These are phyloP conservation scores for Carpatolechia fugitivella DNA, from an alignment of 2,888 invertebrate species.

Conservation along the genomic window DNA sequence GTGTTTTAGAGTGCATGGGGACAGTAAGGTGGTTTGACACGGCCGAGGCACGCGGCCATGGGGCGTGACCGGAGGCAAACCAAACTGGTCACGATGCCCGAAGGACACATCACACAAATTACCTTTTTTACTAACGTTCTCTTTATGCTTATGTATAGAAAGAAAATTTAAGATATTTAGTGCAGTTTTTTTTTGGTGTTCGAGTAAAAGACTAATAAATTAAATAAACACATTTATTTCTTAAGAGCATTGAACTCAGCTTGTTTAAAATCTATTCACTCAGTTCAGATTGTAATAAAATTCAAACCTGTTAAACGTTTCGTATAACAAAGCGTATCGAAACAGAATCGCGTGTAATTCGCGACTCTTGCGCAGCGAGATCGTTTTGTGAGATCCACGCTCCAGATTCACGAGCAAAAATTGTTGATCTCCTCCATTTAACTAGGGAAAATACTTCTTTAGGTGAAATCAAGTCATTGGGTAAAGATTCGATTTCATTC, in stretches of 20 bases:
- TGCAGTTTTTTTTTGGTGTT: too few species aligned
- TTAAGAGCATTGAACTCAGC: too few species aligned
- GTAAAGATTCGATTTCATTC: too few species aligned
- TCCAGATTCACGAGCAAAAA: not conserved
- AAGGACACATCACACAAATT: not conserved
- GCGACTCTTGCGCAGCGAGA: not conserved
- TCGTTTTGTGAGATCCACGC: not conserved
- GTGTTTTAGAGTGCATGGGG: slow-evolving; percentile 6
- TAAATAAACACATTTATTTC: too few species aligned
- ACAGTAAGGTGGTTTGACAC: slow-evolving; percentile 43
- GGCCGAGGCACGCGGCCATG: slow-evolving; percentile 49
- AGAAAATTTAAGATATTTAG: too few species aligned
- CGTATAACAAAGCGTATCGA: not conserved
- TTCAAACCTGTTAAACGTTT: not conserved
- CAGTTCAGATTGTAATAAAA: too few species aligned
- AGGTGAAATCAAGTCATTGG: too few species aligned
- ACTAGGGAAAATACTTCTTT: too few species aligned
- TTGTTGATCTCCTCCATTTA: not conserved
- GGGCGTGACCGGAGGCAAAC: slow-evolving; percentile 60
- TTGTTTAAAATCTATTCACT: too few species aligned
- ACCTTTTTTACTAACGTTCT: not conserved
- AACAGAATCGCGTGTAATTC: not conserved
- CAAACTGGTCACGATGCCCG: slow-evolving; percentile 52
- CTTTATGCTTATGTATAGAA: not conserved
- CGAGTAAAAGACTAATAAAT: too few species aligned